These are phyloP conservation scores for Chrysotoxum bicinctum DNA, from an alignment of 2,888 invertebrate species.

Conservation along the genomic window DNA sequence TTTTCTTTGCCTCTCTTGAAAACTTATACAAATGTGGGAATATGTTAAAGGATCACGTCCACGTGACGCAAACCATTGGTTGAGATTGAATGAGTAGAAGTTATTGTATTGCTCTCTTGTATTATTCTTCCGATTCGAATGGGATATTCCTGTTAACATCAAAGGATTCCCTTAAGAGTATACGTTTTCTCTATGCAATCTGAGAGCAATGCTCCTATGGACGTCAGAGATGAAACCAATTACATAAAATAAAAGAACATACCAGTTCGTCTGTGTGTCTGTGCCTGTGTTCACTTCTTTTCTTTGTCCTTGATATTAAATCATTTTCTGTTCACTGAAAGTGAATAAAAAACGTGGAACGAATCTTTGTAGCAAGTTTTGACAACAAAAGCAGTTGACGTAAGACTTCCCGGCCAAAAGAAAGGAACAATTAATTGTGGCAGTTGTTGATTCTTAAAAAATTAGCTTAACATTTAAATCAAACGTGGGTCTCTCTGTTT, in stretches of 20 bases:
- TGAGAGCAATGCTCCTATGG: neutral
- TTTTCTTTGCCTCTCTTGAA: neutral
- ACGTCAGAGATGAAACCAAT: constrained; percentile 54
- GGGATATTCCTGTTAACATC: constrained; percentile 1
- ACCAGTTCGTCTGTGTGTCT: constrained; percentile 11
- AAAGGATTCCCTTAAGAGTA: constrained; percentile 43
- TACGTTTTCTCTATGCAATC: neutral
- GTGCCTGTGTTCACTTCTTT: neutral
- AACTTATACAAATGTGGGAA: neutral
- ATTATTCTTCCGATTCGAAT: neutral
- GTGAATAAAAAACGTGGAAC: constrained; percentile 5
- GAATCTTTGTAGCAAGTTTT: constrained; percentile 14
- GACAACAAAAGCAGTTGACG: neutral
- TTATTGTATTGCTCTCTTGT: neutral
- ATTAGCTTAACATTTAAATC: no score
- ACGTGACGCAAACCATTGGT: neutral
- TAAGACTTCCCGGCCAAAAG: neutral
- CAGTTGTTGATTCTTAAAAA: constrained; percentile 53
- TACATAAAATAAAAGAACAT: constrained; percentile 55
- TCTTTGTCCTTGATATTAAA: neutral
- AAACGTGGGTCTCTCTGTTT: no score
- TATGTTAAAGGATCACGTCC: constrained; percentile 6
- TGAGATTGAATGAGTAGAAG: neutral
- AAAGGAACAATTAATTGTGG: no score
- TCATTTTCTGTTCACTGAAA: neutral